These are phyloP conservation scores for Rhagoletis zephyria DNA, from an alignment of 1,140 invertebrate species.

Conservation along the genomic window DNA sequence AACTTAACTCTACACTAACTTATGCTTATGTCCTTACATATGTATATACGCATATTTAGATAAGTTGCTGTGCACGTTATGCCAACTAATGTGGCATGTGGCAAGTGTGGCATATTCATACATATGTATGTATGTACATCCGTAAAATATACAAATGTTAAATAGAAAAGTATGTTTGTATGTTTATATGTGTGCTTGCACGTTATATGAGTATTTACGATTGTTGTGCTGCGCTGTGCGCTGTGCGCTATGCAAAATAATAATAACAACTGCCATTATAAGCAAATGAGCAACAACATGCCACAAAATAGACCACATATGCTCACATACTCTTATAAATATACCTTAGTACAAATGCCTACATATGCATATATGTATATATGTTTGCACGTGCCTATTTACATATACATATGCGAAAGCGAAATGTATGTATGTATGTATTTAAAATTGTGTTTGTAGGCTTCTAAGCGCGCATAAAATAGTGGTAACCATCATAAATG, in stretches of 20 bases:
- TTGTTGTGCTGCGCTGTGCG: neutral
- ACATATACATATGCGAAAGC: neutral
- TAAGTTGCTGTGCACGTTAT: neutral
- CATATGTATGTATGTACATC: neutral
- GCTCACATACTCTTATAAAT: neutral
- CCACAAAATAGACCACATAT: neutral
- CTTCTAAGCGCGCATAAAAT: neutral
- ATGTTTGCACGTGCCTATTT: neutral
- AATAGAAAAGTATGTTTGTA: too few species aligned
- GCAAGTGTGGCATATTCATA: neutral
- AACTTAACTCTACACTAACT: neutral
- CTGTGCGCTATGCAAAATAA: neutral
- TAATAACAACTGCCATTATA: slow-evolving; percentile 27
- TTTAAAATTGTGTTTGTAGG: neutral
- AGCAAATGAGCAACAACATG: slow-evolving; percentile 28
- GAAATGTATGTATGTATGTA: too few species aligned
- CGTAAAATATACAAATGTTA: neutral
- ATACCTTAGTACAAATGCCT: neutral
- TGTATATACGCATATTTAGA: neutral
- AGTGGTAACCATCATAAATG: neutral
- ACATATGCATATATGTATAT: neutral
- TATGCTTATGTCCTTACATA: neutral
- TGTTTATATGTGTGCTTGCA: neutral
- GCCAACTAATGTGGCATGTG: slow-evolving; percentile 36
- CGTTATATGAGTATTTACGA: neutral